These are phyloP conservation scores for Eurystomus gularis DNA, from an alignment of 2,113 vertebrate species.

Conservation along the genomic window DNA sequence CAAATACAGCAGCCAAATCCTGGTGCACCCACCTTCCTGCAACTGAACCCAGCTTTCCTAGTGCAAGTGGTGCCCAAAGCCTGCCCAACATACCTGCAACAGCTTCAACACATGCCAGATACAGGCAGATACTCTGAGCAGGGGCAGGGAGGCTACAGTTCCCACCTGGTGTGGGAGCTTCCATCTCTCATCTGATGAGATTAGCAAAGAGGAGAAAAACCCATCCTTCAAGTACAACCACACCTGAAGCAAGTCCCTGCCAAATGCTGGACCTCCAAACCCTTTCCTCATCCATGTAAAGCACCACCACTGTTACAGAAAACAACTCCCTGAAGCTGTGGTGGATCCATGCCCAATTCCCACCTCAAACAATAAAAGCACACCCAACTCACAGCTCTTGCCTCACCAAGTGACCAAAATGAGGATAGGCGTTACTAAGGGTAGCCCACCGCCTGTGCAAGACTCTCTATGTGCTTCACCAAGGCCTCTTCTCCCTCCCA, in stretches of 20 bases:
- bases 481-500: background rate
- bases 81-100: rapidly evolving
- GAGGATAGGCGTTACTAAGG: rapidly evolving
- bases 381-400: background rate
- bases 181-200: background rate
- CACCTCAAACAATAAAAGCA: background rate
- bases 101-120: background rate
- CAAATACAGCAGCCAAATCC: background rate
- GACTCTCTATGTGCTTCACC: background rate
- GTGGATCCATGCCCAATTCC: background rate
- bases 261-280: background rate
- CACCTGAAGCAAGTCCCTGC: background rate
- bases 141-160: background rate
- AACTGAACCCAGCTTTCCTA: background rate
- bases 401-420: background rate
- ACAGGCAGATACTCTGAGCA: background rate
- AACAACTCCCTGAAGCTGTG: background rate
- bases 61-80: background rate
- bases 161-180: background rate
- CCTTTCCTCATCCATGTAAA: background rate
- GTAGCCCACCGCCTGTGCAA: background rate
- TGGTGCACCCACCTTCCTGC: background rate
- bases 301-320: background rate
- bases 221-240: background rate
- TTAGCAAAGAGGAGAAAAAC: background rate